Evolutionary conservation across 2,888 invertebrate species (phyloP).

Genomic region (Ichneumoninae sp.): DNA sequence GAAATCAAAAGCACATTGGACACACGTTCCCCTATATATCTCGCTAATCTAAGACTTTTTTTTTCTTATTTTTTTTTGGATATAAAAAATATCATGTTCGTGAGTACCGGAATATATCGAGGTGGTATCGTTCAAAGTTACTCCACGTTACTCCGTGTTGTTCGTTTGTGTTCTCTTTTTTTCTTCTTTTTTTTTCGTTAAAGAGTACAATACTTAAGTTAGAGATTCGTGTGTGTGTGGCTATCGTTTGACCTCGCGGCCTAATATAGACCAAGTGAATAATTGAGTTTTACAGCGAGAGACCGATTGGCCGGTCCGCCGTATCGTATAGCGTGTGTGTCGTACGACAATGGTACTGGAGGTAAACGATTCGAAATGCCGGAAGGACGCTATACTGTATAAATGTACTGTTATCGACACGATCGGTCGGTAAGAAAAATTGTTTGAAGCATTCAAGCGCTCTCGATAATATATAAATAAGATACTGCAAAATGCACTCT

Average conservation of each 20-base stretch:
- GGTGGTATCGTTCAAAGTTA: constrained; percentile 62
- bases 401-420: constrained; percentile 18
- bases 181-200: constrained; percentile 38
- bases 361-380: constrained; percentile 54
- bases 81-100: constrained; percentile 82
- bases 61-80: constrained; percentile 66
- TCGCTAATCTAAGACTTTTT: constrained; percentile 52
- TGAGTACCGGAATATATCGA: constrained; percentile 73
- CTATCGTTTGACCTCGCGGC: constrained; percentile 62
- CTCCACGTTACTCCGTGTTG: constrained; percentile 57
- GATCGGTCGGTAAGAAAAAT: constrained; percentile 24
- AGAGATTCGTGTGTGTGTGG: constrained; percentile 47
- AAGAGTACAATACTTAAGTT: constrained; percentile 53
- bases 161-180: constrained; percentile 35
- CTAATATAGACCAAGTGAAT: constrained; percentile 65
- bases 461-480: constrained; percentile 51
- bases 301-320: background rate
- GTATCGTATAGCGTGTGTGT: constrained; percentile 16
- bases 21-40: constrained; percentile 74
- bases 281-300: constrained; percentile 44
- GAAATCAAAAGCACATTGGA: constrained; percentile 76
- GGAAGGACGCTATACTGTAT: constrained; percentile 26
- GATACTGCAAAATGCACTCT: constrained; percentile 64
- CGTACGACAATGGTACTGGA: constrained; percentile 19
- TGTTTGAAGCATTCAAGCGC: constrained; percentile 50